Conservation (phyloP, 2,888 invertebrate genomes). For the Epistrophe eligans region DNA sequence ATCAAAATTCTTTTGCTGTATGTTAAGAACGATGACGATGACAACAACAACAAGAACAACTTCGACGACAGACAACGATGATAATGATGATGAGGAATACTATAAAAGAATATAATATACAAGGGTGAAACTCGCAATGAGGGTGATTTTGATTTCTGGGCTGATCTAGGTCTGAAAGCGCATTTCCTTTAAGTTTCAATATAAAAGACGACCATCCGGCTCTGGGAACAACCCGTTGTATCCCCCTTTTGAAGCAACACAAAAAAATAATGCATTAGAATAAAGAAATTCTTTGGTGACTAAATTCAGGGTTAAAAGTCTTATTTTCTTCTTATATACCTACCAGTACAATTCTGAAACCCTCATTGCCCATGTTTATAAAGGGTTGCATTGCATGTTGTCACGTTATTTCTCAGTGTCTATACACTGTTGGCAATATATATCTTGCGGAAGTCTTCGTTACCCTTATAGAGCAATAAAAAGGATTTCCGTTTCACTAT, state of each 20-base stretch:
- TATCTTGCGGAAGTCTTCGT: constrained; percentile 75
- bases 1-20: constrained; percentile 32
- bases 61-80: constrained; percentile 21
- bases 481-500: constrained; percentile 74
- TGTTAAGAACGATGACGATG: constrained; percentile 31
- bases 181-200: constrained; percentile 46
- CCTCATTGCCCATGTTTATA: constrained; percentile 56
- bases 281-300: constrained; percentile 71
- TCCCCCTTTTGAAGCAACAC: not conserved
- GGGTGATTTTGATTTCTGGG: constrained; percentile 27
- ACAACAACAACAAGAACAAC: constrained; percentile 36
- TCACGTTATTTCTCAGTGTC: constrained; percentile 81
- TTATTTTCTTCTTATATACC: constrained; percentile 58
- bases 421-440: constrained; percentile 66
- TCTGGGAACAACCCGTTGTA: constrained; percentile 14
- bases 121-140: constrained; percentile 41
- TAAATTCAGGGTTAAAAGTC: constrained; percentile 75
- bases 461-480: constrained; percentile 76
- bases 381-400: constrained; percentile 84
- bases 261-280: constrained; percentile 46
- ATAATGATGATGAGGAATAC: constrained; percentile 55
- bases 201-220: constrained; percentile 41
- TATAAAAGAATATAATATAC: constrained; percentile 1
- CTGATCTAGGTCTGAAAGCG: constrained; percentile 43
- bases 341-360: not conserved